Base-by-base conservation (phyloP, 2,888 invertebrate species). In the Gnatocerus cornutus region DNA sequence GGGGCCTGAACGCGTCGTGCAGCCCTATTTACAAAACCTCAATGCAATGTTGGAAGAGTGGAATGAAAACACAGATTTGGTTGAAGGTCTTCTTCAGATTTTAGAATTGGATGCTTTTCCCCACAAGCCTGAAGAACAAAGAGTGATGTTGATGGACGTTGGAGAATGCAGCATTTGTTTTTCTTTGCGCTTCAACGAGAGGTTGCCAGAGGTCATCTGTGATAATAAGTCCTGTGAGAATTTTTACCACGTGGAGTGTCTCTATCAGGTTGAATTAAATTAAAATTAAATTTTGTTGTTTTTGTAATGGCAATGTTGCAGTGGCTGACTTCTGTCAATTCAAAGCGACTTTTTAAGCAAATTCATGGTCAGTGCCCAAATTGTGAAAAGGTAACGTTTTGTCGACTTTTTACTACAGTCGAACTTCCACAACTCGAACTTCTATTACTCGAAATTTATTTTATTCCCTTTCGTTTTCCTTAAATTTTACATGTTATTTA, bases 81-180 rank as follows among this genome's bases (percentile, higher is more conserved):
- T 84, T 7, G 72, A 79, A 41, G 84, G 84, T 75, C 69, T 86
- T 5, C 74, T 84, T n/a, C 76, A 79, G 59, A 69, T 85, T 61
- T 73, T 85, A 65, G 55, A 30, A 65, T 63, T 84, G 30, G 76
- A 80, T 29, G 71, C 71, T 30, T 82, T 85, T 69, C 82, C 83
- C 7, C 62, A 68, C 62, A 78, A 77, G 63, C 73, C 73, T 8
- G 14, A 55, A 3, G 43, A 8, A 0, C 53, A 65, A n/a, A 73
- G 73, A 9, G 76, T 78, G 10, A 43, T 81, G 14, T 73, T 83
- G 61, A 71, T 73, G n/a, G 68, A 79, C 55, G 71, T 69, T 27
- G 81, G 80, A 2, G 84, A 85, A 72, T 87, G 87, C 69, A 80
- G 81, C 48, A 85, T 87, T 69, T 87, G 86, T 73, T 84, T 84